These are phyloP conservation scores for Onychostoma macrolepis DNA, from an alignment of 2,113 vertebrate species.

Conservation along the genomic window DNA sequence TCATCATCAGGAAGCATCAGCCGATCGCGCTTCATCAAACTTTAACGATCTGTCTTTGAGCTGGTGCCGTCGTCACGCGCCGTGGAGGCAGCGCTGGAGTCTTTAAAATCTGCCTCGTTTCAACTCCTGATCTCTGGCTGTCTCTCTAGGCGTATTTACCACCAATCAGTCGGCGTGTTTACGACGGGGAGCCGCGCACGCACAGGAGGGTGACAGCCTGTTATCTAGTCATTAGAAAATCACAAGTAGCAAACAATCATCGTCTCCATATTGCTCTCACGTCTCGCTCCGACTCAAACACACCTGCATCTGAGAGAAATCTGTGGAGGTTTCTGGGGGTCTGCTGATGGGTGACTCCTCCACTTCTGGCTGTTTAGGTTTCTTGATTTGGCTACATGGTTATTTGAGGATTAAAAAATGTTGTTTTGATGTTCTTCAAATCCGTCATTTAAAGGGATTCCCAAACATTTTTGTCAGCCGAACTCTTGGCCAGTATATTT, in stretches of 20 bases:
- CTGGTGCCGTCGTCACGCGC: neutral
- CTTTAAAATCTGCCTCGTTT: neutral
- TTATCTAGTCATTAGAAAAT: conserved; percentile 29
- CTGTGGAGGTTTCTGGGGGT: neutral
- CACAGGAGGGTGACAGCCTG: conserved; percentile 6
- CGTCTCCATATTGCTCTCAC: neutral
- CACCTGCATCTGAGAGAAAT: neutral
- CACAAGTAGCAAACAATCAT: conserved; percentile 7
- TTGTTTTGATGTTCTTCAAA: no score
- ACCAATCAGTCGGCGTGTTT: conserved; percentile 15
- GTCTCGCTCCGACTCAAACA: neutral
- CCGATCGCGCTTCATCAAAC: conserved; percentile 1
- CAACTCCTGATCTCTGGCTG: neutral
- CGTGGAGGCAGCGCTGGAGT: neutral
- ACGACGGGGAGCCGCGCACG: neutral
- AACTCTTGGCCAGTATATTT: no score
- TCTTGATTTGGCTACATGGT: neutral
- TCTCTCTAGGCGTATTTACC: conserved; percentile 24
- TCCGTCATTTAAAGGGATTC: no score
- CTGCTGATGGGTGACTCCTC: neutral
- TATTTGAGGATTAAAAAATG: neutral
- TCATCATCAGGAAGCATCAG: neutral
- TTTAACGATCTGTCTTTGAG: conserved; percentile 9
- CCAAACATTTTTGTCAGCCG: no score
- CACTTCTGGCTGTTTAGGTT: neutral